A percentile compares a stretch with the other conserved stretches of the same genome.
phyloP scores from a whole-genome alignment of 2,797 vertebrate genomes.

The Bradypodion ventrale region DNA sequence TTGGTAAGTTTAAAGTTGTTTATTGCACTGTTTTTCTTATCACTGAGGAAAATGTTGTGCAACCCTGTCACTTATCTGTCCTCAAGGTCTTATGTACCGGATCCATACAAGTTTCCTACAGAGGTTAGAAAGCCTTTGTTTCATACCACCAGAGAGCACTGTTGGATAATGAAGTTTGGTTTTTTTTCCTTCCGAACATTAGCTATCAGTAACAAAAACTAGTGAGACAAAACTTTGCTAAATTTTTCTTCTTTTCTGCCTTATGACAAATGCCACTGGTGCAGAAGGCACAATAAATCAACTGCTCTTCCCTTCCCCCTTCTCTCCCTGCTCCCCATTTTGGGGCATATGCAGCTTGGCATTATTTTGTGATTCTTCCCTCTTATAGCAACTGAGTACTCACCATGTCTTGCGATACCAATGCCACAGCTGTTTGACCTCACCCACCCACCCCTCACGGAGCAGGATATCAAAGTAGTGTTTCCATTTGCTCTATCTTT shows the following conservation, averaged over 20 bases:
- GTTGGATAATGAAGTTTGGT: conserved; percentile 58
- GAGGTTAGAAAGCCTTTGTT: conserved; percentile 47
- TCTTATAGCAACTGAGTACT: conserved; percentile 22
- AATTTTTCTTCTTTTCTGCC: conserved; percentile 59
- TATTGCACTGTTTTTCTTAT: conserved; percentile 68
- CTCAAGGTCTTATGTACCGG: conserved; percentile 56
- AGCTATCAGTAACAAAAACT: conserved; percentile 51
- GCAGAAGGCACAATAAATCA: conserved; percentile 57
- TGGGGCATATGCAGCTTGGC: conserved; percentile 15
- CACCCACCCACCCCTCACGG: neutral
- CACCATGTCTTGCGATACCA: neutral
- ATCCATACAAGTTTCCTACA: conserved; percentile 29
- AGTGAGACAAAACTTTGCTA: conserved; percentile 33
- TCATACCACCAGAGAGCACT: conserved; percentile 74
- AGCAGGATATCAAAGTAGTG: conserved; percentile 17
- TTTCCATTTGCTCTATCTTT: conserved; percentile 16
- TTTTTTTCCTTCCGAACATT: conserved; percentile 37
- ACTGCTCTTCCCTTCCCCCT: conserved; percentile 4
- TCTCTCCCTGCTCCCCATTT: neutral
- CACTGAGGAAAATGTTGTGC: conserved; percentile 57
- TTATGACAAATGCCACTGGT: conserved; percentile 56
- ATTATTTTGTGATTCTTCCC: conserved; percentile 34
- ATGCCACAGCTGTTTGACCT: neutral
- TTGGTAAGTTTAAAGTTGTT: conserved; percentile 60
- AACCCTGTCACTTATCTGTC: conserved; percentile 63